Conservation (phyloP, 2,113 vertebrate species). For the Petromus typicus region DNA sequence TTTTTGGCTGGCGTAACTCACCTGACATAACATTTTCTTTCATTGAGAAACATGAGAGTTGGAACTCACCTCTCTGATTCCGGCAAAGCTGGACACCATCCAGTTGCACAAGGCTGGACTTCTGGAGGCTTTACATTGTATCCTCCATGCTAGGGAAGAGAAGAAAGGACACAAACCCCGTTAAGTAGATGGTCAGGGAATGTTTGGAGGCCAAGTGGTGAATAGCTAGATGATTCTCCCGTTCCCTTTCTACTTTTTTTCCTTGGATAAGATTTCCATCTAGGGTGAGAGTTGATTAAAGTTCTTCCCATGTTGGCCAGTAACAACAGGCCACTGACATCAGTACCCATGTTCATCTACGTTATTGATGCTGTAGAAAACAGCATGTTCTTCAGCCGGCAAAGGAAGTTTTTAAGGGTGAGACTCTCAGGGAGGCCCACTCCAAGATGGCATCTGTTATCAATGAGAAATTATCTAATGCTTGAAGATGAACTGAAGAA, state of each 20-base stretch:
- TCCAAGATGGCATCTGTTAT: slow-evolving; percentile 53
- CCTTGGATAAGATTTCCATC: slow-evolving; percentile 8
- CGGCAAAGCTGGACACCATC: slow-evolving; percentile 48
- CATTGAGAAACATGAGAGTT: slow-evolving; percentile 52
- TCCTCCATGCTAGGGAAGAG: slow-evolving; percentile 41
- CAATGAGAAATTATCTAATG: slow-evolving; percentile 57
- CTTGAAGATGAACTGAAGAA: slow-evolving; percentile 59
- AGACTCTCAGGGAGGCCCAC: slow-evolving; percentile 41
- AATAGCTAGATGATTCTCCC: background rate
- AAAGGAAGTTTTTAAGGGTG: slow-evolving; percentile 32
- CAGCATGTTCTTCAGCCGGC: background rate
- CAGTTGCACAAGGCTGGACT: background rate
- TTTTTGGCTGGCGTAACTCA: slow-evolving; percentile 55
- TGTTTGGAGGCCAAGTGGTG: background rate
- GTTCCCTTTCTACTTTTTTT: background rate
- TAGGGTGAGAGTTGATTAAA: background rate
- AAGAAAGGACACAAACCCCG: slow-evolving; percentile 34
- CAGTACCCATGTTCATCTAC: background rate
- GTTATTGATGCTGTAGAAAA: slow-evolving; percentile 46
- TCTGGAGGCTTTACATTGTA: background rate
- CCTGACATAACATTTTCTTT: slow-evolving; percentile 69
- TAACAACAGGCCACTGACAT: background rate
- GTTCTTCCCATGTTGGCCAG: background rate
- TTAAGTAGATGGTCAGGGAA: background rate
- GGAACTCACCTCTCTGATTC: slow-evolving; percentile 62